Percentiles rank a stretch among this genome's conserved stretches.
Evolutionary conservation across 2,113 vertebrate species (phyloP).

Genomic region (Danionella cerebrum): DNA sequence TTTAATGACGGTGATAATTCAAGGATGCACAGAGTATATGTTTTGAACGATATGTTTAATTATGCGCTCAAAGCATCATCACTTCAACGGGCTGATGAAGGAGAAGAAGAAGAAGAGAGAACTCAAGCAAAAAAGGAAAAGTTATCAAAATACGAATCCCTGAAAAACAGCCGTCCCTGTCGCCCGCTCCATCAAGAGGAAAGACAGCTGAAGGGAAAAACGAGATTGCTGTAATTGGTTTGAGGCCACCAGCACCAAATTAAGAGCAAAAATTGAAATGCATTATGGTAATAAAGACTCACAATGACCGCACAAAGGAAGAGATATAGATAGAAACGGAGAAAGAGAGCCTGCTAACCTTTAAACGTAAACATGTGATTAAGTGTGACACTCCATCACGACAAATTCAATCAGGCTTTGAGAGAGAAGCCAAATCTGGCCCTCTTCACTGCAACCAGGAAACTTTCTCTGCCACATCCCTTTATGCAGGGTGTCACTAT

Average conservation of each 20-base stretch:
- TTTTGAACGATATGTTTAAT: constrained; percentile 90
- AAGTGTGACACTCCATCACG: constrained; percentile 82
- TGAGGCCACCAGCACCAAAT: constrained; percentile 8
- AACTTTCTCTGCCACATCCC: constrained; percentile 40
- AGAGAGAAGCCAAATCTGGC: constrained; percentile 79
- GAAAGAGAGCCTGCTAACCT: constrained; percentile 69
- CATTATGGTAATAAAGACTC: constrained; percentile 4
- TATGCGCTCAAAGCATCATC: constrained; percentile 81
- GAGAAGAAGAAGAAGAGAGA: background rate
- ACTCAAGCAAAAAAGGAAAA: background rate
- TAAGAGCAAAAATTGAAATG: constrained; percentile 11
- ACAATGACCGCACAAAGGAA: constrained; percentile 5
- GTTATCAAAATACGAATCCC: constrained; percentile 10
- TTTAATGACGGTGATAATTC: constrained; percentile 90
- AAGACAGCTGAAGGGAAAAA: background rate
- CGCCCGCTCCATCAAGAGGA: background rate
- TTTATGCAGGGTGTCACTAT: constrained; percentile 39
- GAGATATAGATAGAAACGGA: background rate
- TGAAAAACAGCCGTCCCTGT: background rate
- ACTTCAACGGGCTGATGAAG: constrained; percentile 62
- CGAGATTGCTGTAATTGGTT: constrained; percentile 7
- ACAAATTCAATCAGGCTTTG: constrained; percentile 80
- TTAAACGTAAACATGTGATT: constrained; percentile 75
- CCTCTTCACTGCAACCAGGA: constrained; percentile 39
- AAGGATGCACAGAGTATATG: constrained; percentile 80